These are phyloP conservation scores for Bothrops jararaca DNA, from an alignment of 2,113 vertebrate genomes.

Conservation along the genomic window DNA sequence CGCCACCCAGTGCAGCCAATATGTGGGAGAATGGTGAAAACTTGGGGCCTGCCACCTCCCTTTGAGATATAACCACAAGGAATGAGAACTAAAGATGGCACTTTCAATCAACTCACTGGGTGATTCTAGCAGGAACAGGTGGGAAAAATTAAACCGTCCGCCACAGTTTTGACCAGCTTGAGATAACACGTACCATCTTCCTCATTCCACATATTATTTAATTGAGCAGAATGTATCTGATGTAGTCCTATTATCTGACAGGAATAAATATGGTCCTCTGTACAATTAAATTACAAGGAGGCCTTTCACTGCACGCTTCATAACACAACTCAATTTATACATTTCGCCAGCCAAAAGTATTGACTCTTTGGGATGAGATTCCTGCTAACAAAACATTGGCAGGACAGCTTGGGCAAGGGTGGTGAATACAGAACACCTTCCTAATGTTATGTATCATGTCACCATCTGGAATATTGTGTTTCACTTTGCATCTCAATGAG, in stretches of 20 bases:
- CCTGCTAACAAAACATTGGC: conserved; percentile 28
- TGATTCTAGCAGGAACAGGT: not conserved
- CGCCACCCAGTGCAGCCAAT: not conserved
- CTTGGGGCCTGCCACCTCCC: not conserved
- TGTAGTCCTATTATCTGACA: not conserved
- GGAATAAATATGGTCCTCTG: not conserved
- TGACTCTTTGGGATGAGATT: conserved; percentile 40
- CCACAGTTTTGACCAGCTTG: not conserved
- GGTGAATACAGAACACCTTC: conserved; percentile 28
- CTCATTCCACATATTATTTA: not conserved
- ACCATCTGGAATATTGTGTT: conserved; percentile 37
- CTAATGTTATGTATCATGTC: not conserved
- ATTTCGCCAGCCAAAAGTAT: conserved; percentile 46
- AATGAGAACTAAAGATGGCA: not conserved
- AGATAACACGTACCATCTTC: not conserved
- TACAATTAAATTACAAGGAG: not conserved
- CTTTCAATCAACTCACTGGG: not conserved
- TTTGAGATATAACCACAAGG: not conserved
- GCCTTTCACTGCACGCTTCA: conserved; percentile 26
- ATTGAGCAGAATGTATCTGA: not conserved
- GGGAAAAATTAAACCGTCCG: not conserved
- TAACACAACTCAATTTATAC: conserved; percentile 35
- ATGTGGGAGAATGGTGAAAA: not conserved
- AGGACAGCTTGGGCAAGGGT: conserved; percentile 28
- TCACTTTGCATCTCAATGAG: conserved; percentile 11